phyloP scores from a whole-genome alignment of 2,113 vertebrate species.

The Jaculus jaculus region DNA sequence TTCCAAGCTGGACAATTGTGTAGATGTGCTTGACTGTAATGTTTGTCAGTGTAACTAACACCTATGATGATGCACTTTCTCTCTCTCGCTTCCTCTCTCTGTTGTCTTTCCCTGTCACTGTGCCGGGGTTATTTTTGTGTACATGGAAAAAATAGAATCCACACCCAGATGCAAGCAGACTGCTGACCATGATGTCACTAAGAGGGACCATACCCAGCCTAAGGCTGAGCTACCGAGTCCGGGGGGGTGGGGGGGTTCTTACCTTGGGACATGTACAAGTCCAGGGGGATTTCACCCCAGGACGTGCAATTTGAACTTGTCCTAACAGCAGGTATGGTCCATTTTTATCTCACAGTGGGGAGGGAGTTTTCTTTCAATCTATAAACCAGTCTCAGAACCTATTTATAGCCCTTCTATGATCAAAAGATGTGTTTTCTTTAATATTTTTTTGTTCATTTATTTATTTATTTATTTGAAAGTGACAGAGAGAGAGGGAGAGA shows the following conservation, averaged over 20 bases:
- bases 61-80: neutral
- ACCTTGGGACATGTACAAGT: too few species aligned
- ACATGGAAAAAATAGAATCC: neutral
- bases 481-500: too few species aligned
- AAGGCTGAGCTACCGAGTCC: neutral
- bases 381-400: neutral
- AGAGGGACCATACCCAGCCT: neutral
- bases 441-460: too few species aligned
- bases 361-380: neutral
- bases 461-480: too few species aligned
- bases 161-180: neutral
- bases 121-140: neutral
- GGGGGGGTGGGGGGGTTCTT: neutral
- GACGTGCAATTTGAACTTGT: accelerated
- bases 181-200: neutral
- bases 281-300: too few species aligned
- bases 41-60: neutral
- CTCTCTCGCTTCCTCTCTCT: too few species aligned
- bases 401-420: neutral
- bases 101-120: neutral
- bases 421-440: neutral
- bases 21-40: neutral
- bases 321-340: neutral
- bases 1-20: neutral
- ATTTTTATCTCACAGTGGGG: too few species aligned